Conservation (phyloP, 2,888 invertebrate species). For the Monoplex corrugatus region DNA sequence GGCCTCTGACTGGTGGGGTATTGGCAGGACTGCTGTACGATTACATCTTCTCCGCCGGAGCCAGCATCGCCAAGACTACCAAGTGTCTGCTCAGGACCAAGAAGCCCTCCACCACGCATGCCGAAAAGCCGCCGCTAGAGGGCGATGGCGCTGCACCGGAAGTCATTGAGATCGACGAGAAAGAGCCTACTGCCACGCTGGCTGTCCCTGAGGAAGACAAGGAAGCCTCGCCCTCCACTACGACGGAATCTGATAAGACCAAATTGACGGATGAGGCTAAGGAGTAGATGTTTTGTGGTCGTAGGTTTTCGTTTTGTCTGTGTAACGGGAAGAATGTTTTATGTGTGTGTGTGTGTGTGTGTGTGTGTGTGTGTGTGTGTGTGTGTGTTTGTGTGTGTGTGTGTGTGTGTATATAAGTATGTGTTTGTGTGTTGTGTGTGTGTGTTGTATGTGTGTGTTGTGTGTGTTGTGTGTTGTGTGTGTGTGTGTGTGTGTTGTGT, state of each 20-base stretch:
- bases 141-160: constrained; percentile 53
- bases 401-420: too few species aligned
- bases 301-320: too few species aligned
- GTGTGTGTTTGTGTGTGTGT: too few species aligned
- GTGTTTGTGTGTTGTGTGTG: too few species aligned
- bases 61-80: constrained; percentile 61
- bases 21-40: constrained; percentile 72
- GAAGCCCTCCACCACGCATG: constrained; percentile 35
- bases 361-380: too few species aligned
- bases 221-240: background rate
- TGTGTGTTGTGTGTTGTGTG: too few species aligned
- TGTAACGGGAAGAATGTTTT: too few species aligned
- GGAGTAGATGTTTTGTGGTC: too few species aligned
- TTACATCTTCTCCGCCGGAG: constrained; percentile 70
- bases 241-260: constrained; percentile 51
- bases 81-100: constrained; percentile 62
- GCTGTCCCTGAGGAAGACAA: too few species aligned
- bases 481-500: too few species aligned
- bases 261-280: constrained; percentile 59
- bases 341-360: too few species aligned
- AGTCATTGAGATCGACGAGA: constrained; percentile 56
- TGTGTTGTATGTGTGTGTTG: too few species aligned
- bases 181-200: constrained; percentile 31
- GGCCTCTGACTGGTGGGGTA: constrained; percentile 70
- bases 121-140: constrained; percentile 51